Base-by-base conservation (phyloP, 23 tunicate genomes). In the Phallusia fumigata region DNA sequence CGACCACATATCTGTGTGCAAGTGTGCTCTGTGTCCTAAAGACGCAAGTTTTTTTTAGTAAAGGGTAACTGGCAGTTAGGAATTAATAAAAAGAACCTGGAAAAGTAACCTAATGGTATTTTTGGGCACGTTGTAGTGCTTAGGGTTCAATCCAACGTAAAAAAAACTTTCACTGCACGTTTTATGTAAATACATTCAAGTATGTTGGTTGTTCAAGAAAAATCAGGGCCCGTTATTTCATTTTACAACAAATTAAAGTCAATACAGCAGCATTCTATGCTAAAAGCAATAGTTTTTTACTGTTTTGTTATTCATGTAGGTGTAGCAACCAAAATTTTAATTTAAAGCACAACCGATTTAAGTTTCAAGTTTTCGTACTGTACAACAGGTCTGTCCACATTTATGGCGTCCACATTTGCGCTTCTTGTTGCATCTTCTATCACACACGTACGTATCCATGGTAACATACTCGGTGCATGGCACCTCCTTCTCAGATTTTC, bases 391-490 rank as follows among this genome's bases (percentile, higher is more conserved):
- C 32, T 87, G 76, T 26, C 87, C 86, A 53, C 99, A 95, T 53
- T 90, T 95, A 65, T 95, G 99, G 52, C 88, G 69, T 5, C 96
- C 96, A 73, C 99, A 95, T 30, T 84, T 90, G 64, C 84, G 84
- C 84, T 90, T 90, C 78, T 95, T 95, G 72, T 91, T 89, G 76
- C 99, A 95, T 51, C 88, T 79, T 24, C 92, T 81, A 31, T 90
- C 89, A 69, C 99, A 95, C 18, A 83, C 50, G 53, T 81, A 84
- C 18, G 40, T 30, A 0, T 82, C 78, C 40, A 45, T 64, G 33
- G 65, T 82, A 22, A 77, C 77, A 65, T 44, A 82, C 30, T 95
- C 89, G 8, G 15, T 33, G 72, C 98, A 93, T 12, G 90, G 76
- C 6, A 94, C 76, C 0, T 88, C 90, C 52, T 88, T 85, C 64